Evolutionary conservation across 2,797 vertebrate species (phyloP), one percentile per base, ranked within the genome.

Genomic region (Mycteria americana): DNA sequence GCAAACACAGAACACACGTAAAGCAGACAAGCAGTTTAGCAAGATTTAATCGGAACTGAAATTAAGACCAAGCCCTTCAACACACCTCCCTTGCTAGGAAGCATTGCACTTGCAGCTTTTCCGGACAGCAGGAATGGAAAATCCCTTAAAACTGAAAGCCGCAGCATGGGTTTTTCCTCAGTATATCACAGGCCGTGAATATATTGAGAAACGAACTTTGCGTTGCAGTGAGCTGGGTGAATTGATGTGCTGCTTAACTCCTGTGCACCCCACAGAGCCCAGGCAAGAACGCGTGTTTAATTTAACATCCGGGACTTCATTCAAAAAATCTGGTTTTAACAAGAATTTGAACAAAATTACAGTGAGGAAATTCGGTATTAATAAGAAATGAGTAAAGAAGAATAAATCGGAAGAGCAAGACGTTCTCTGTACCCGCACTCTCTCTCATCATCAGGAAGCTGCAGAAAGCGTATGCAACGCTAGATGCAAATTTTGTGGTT

Each of bases 401-500:
- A 56, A 37, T 12, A 63, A 63, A 53, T 37, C 28, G 35, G 45
- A 67, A 54, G 28, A 18, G 14, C 0, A 3, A 19, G 33, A 22
- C 15, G 6, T 53, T 37, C 12, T 46, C 53, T 28, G 33, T 24
- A 33, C 28, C 28, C 45, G 13, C 27, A 1, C 13, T 25, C 22
- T 10, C 35, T 22, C 57, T 41, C 67, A 22, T 13, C 50, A 30
- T 9, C 45, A 33, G 21, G 59, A 56, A 88, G 51, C 46, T 13
- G 11, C n/a, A 12, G 69, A n/a, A 35, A 25, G 69, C 2, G 5
- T 7, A 46, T 2, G 30, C 33, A 39, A 14, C 0, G 10, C 15
- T 5, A 17, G 13, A 37, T 75, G 74, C 57, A 85, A 24, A 59
- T 43, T 45, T n/a, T 43, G 41, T 23, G 37, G 45, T 15, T 68